Percentiles rank a stretch among this genome's conserved stretches.
Evolutionary conservation across 2,113 vertebrate genomes (phyloP).

Genomic region (Charadrius vociferus): DNA sequence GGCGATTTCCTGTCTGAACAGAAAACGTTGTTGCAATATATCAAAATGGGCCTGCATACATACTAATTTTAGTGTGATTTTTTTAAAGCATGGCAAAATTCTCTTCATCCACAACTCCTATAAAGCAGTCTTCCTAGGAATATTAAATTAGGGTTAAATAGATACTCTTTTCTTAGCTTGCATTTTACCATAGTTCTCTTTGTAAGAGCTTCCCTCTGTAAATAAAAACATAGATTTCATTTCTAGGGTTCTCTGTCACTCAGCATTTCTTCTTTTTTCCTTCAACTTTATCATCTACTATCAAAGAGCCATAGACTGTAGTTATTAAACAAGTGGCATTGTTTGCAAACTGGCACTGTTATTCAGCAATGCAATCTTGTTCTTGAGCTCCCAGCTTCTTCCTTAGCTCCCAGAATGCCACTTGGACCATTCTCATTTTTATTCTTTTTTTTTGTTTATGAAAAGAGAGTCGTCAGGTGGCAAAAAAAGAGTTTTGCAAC

Average conservation of each 20-base stretch:
- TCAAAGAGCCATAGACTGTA: neutral
- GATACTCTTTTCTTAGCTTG: neutral
- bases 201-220: neutral
- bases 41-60: neutral
- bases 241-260: neutral
- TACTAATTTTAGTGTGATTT: neutral
- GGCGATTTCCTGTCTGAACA: conserved; percentile 63
- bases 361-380: neutral
- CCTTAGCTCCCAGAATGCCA: neutral
- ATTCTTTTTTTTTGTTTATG: neutral
- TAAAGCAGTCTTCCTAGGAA: neutral
- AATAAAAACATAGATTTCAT: neutral
- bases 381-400: neutral
- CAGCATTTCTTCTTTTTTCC: neutral
- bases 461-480: accelerated
- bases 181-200: neutral
- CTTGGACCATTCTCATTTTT: neutral
- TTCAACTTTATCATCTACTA: neutral
- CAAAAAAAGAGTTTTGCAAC: neutral
- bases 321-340: neutral
- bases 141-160: neutral
- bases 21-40: conserved; percentile 16
- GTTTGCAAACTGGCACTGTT: neutral
- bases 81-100: neutral
- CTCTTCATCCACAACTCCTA: neutral